A percentile compares a stretch with the other conserved stretches of the same genome.
phyloP scores from a whole-genome alignment of 2,797 vertebrate species.

The Mormyrus proboscirostris region DNA sequence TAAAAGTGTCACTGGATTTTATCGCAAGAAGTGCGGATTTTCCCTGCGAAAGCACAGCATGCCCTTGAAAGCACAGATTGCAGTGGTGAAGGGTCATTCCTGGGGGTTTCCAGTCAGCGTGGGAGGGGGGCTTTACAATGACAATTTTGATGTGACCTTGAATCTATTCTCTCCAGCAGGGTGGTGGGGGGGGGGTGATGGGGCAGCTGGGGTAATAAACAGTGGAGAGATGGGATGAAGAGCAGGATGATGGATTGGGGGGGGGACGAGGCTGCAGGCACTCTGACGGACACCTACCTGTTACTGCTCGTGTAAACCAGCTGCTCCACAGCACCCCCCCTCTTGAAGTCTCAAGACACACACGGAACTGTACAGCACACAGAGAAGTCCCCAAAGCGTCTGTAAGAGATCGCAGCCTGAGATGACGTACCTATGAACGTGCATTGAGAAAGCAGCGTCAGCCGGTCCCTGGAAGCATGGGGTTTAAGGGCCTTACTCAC shows the following conservation, averaged over 20 bases:
- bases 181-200: too few relatives aligned
- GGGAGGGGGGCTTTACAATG: neutral
- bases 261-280: neutral
- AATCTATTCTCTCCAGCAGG: neutral
- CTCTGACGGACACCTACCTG: conserved; percentile 28
- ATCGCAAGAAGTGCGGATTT: neutral
- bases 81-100: neutral
- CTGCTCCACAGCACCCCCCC: neutral
- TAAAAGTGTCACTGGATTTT: neutral
- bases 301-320: conserved; percentile 29
- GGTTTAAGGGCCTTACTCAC: neutral
- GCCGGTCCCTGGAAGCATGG: neutral
- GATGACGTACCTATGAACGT: neutral
- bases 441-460: neutral
- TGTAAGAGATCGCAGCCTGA: neutral
- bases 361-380: neutral
- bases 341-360: neutral
- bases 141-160: neutral
- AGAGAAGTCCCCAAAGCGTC: neutral
- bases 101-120: neutral
- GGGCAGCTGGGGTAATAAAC: neutral
- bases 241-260: neutral
- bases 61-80: neutral
- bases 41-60: neutral
- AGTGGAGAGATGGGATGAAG: neutral